Evolutionary conservation across 1,140 invertebrate species (phyloP).

Genomic region (Trichonephila clavata): DNA sequence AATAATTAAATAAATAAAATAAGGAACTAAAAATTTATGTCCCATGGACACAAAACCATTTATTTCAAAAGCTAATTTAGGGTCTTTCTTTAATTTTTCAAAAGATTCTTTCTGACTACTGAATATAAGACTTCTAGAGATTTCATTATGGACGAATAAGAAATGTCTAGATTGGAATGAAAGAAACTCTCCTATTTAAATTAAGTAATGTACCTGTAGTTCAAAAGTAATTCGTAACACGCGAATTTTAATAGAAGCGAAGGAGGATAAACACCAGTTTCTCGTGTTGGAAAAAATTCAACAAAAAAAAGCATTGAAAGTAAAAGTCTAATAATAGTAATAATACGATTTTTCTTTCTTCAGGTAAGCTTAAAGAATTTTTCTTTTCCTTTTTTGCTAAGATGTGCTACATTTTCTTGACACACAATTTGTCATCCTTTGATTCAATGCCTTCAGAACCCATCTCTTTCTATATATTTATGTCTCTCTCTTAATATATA

Average conservation of each 20-base stretch:
- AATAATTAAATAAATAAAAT: background rate
- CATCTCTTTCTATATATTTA: constrained; percentile 34
- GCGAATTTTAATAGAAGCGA: background rate
- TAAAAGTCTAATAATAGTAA: constrained; percentile 18
- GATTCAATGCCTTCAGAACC: constrained; percentile 17
- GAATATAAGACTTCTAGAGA: background rate
- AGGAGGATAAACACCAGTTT: constrained; percentile 8
- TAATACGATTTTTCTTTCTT: constrained; percentile 32
- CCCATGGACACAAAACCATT: background rate
- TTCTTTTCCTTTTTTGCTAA: constrained; percentile 19
- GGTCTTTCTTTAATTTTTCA: constrained; percentile 7
- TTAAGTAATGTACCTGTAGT: constrained; percentile 9
- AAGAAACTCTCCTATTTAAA: background rate
- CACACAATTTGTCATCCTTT: constrained; percentile 64
- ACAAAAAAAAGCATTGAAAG: constrained; percentile 33
- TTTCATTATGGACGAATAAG: background rate
- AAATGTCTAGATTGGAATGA: background rate
- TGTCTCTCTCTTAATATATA: background rate
- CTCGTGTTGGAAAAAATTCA: background rate
- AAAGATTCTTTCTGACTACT: background rate
- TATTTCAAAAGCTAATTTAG: background rate
- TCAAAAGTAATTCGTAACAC: background rate
- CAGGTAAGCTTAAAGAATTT: background rate
- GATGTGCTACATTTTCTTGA: constrained; percentile 66
- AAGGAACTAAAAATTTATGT: background rate